Base-by-base conservation (phyloP, 2,888 invertebrate species). In the Melieria picta region DNA sequence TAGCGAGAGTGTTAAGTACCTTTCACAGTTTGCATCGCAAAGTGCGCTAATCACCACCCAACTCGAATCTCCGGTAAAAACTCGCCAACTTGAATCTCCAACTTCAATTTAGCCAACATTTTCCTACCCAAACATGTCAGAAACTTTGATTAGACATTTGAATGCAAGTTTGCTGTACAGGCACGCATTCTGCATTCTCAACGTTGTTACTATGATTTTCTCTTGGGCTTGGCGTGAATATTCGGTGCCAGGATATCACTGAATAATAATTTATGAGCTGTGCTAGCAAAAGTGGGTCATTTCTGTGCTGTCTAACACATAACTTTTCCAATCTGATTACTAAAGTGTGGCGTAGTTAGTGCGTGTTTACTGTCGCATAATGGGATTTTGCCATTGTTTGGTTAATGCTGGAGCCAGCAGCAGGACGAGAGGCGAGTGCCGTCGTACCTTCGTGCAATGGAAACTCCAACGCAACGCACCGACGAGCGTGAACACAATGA, bases 291-390 rank as follows among this genome's bases (percentile, higher is more conserved):
- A 43, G 45, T 58, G 42, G 52, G 60, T 16, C 52, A 9, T 11
- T 43, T 61, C 43, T 45, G 45, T 61, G 52, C 48, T 30, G 30
- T 30, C 30, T 30, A 68, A 55, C 62, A 62, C 62, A 62, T 45
- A 10, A 46, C 16, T 43, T 67, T 46, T 50, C n/a, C 55, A 52
- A 68, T 68, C 5, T 55, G 61, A 55, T 61, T 65, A 57, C 46
- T 52, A 62, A 45, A 30, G n/a, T 10, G 55, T 47, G 7, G n/a
- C n/a, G 42, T 58, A 58, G 13, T 50, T 58, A 42, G 58, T 11
- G 13, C 43, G 42, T 65, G 9, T 57, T 57, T 57, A 47, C 1
- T 42, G 50, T 30, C n/a, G 7, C 66, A 50, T 58, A 58, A 58
- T 42, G 50, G 11, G 42, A 55, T 55, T 65, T 65, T 61, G 30